A percentile compares a stretch with the other conserved stretches of the same genome.
These are phyloP conservation scores for Rotaria sp. DNA, from an alignment of 2,888 invertebrate genomes.

Conservation along the genomic window DNA sequence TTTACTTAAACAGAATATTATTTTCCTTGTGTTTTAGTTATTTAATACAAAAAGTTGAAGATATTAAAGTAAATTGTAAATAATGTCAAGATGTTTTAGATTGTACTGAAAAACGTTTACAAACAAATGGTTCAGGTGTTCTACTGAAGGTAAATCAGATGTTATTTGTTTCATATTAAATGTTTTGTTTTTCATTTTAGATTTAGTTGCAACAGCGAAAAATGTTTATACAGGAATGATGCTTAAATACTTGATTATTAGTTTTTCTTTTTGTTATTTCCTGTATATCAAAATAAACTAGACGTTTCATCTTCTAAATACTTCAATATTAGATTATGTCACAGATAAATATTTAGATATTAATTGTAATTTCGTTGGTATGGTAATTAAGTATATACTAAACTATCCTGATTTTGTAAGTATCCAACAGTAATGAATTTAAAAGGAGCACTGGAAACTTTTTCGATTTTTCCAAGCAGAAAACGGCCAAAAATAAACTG, in stretches of 20 bases:
- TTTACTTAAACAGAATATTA: fast-evolving
- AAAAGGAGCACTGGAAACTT: too few relatives aligned
- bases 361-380: too few relatives aligned
- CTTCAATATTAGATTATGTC: too few relatives aligned
- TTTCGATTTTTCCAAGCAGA: too few relatives aligned
- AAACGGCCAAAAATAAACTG: too few relatives aligned
- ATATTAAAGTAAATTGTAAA: not conserved
- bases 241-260: not conserved
- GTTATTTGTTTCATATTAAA: not conserved
- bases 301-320: not conserved
- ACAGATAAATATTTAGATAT: too few relatives aligned
- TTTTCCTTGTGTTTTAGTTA: slow-evolving; percentile 6
- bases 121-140: slow-evolving; percentile 17
- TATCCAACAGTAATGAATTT: too few relatives aligned
- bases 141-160: not conserved
- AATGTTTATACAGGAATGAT: slow-evolving; percentile 26
- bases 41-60: slow-evolving; percentile 24
- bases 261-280: not conserved
- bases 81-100: slow-evolving; percentile 24
- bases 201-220: slow-evolving; percentile 14
- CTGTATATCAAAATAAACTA: not conserved
- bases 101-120: slow-evolving; percentile 29
- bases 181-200: not conserved
- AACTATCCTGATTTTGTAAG: too few relatives aligned
- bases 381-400: too few relatives aligned